Base-by-base conservation (phyloP, 2,888 invertebrate genomes). In the Eupithecia inturbata region DNA sequence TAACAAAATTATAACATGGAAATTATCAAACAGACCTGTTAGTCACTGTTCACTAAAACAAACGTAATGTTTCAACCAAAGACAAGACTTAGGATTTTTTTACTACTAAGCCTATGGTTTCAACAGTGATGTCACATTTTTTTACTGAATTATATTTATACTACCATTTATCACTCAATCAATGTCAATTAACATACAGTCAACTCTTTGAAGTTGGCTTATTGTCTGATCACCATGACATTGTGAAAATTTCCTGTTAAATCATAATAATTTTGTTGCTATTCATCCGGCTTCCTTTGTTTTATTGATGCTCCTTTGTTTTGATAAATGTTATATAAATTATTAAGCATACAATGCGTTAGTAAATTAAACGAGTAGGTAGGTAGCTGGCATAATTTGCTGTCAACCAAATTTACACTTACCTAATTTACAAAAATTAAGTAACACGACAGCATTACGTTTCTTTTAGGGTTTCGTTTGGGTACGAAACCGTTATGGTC, bases 251-350 rank as follows among this genome's bases (percentile, higher is more conserved):
- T 31, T 62, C 19, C 16, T 31, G 16, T 62, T 62, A 16, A 31
- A 31, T 31, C 9, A 31, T 62, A 62, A 62, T 60, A 28, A 16
- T 60, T 31, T 62, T 31, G 2, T 14, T 31, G 5, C 3, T 31
- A 19, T 31, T 19, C 62, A 62, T 62, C 28, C 62, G 28, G 60
- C 16, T 31, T 62, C 62, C 31, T 62, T 62, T 62, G 62, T 62
- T 62, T 31, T 9, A 31, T 31, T 31, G 31, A 19, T 19, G 28
- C 1, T 31, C 9, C 6, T 62, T 62, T 62, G 31, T 62, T 60
- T 31, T 62, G 28, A 19, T 19, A 31, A 31, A 28, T 16, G 60
- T 12, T 28, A 6, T 7, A 16, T 19, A 31, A 19, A 62, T 62
- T 19, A 62, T 16, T 60, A n/a, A 19, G n/a, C n/a, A 7, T n/a